phyloP scores from a whole-genome alignment of 2,888 invertebrate genomes.

The Lasioglossum zephyrum region DNA sequence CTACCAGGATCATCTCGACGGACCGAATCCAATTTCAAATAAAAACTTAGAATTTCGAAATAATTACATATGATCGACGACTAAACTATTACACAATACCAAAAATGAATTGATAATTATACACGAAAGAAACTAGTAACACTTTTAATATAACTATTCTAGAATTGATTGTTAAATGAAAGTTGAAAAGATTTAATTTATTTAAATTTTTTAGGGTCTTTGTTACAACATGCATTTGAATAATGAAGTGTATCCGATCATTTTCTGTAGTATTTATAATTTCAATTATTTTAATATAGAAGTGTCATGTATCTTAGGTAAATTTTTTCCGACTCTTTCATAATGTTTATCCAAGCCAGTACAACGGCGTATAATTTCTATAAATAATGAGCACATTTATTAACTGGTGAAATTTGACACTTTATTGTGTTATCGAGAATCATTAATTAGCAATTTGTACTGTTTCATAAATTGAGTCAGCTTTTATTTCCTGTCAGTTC shows the following conservation, averaged over 20 bases:
- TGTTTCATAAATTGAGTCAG: conserved; percentile 3
- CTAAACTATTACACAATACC: neutral
- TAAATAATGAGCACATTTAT: neutral
- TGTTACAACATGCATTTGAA: neutral
- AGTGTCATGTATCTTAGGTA: neutral
- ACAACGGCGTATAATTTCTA: neutral
- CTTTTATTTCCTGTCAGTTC: conserved; percentile 6
- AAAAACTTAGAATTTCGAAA: neutral
- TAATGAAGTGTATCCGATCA: neutral
- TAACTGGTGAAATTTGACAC: neutral
- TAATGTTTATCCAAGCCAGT: neutral
- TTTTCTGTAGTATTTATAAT: neutral
- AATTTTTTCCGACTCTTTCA: neutral
- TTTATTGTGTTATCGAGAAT: neutral
- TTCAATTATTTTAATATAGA: neutral
- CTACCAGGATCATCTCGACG: neutral
- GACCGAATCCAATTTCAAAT: neutral
- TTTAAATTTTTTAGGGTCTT: neutral
- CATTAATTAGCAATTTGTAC: neutral
- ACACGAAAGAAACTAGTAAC: neutral
- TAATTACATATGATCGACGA: neutral
- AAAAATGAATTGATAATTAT: neutral
- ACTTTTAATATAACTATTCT: neutral
- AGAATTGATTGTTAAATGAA: neutral
- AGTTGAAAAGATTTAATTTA: neutral